Percentiles rank a stretch among this genome's conserved stretches.
These are phyloP conservation scores for Arothron firmamentum DNA, from an alignment of 2,113 vertebrate species.

Conservation along the genomic window DNA sequence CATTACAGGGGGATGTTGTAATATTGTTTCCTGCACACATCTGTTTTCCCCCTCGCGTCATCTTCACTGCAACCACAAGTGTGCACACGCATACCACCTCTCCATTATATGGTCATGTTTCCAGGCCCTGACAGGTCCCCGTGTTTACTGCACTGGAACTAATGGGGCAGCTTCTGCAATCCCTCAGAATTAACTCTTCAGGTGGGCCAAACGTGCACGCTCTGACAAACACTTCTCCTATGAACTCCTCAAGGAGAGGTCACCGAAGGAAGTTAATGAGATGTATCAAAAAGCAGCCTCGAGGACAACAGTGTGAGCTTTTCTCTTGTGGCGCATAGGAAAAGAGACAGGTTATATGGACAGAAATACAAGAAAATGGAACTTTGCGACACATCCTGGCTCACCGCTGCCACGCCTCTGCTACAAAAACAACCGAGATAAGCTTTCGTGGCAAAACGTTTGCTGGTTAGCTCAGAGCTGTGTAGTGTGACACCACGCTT, in stretches of 20 bases:
- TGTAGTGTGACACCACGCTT: no score
- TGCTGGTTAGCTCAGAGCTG: no score
- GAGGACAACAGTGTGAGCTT: slow-evolving; percentile 15
- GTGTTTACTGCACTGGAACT: slow-evolving; percentile 58
- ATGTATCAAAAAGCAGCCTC: slow-evolving; percentile 15
- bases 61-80: slow-evolving; percentile 8
- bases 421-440: no score
- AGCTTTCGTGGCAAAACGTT: no score
- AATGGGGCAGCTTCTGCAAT: slow-evolving; percentile 49
- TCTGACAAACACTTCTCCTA: slow-evolving; percentile 11
- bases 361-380: not conserved
- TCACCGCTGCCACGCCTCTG: no score
- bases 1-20: slow-evolving; percentile 19
- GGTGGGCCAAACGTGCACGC: slow-evolving; percentile 36
- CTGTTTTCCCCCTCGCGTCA: slow-evolving; percentile 27
- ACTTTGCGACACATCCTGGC: no score
- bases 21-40: slow-evolving; percentile 27
- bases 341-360: not conserved
- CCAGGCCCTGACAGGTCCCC: slow-evolving; percentile 38
- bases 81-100: slow-evolving; percentile 15
- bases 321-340: slow-evolving; percentile 1
- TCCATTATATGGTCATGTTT: slow-evolving; percentile 27
- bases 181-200: slow-evolving; percentile 59
- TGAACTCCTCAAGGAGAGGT: slow-evolving; percentile 37
- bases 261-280: slow-evolving; percentile 43